Percentiles rank a stretch among this genome's conserved stretches.
Conservation (phyloP, 2,888 invertebrate genomes). For the Erynnis tages region DNA sequence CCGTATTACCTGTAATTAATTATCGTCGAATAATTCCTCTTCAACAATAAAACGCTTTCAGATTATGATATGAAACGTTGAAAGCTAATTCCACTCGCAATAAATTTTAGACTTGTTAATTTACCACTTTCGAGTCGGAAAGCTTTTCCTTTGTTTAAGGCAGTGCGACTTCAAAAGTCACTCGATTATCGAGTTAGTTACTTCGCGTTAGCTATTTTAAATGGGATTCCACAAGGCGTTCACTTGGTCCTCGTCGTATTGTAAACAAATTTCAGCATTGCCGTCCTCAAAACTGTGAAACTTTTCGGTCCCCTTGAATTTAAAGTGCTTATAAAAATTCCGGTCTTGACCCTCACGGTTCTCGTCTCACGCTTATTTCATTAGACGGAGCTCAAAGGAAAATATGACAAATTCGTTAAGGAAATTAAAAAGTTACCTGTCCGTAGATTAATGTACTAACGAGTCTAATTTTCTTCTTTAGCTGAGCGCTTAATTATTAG, state of each 20-base stretch:
- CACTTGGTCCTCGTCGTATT: constrained; percentile 37
- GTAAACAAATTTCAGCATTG: constrained; percentile 44
- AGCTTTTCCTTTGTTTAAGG: constrained; percentile 58
- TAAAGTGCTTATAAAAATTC: constrained; percentile 63
- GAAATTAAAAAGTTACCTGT: constrained; percentile 75
- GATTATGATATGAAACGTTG: constrained; percentile 74
- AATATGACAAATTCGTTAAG: constrained; percentile 71
- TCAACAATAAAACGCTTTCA: constrained; percentile 67
- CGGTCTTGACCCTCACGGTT: constrained; percentile 43
- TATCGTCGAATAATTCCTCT: constrained; percentile 46
- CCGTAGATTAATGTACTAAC: constrained; percentile 64
- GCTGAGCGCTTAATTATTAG: constrained; percentile 18
- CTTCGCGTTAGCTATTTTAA: constrained; percentile 54
- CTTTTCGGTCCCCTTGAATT: constrained; percentile 44
- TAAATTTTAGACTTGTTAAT: constrained; percentile 75
- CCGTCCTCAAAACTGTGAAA: constrained; percentile 44
- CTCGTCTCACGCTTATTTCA: constrained; percentile 59
- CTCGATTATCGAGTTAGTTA: constrained; percentile 56
- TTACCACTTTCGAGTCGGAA: constrained; percentile 61
- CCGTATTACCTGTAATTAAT: constrained; percentile 67
- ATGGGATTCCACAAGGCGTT: constrained; percentile 44
- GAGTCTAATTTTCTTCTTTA: constrained; percentile 40
- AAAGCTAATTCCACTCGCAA: constrained; percentile 71
- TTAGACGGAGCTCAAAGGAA: constrained; percentile 63
- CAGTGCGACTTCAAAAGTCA: constrained; percentile 61